phyloP scores from a whole-genome alignment of 2,113 vertebrate species.

The Clarias batrachus region DNA sequence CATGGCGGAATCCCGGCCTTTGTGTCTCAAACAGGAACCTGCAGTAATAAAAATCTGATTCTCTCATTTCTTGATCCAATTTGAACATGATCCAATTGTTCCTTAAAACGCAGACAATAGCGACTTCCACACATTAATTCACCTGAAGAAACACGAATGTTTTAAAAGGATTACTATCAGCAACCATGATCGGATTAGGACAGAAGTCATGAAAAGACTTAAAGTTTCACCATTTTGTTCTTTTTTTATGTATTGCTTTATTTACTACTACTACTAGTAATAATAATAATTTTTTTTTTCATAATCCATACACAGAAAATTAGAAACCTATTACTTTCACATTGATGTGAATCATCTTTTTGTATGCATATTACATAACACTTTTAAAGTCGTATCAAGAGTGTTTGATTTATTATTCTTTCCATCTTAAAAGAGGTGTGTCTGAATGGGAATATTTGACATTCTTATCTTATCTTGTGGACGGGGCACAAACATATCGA shows the following conservation, averaged over 20 bases:
- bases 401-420: not conserved
- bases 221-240: not conserved
- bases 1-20: slow-evolving; percentile 17
- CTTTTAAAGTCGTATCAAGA: not conserved
- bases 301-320: slow-evolving; percentile 23
- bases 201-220: not conserved
- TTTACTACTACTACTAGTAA: not conserved
- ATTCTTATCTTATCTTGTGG: slow-evolving; percentile 42
- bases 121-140: not conserved
- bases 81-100: slow-evolving; percentile 4
- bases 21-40: slow-evolving; percentile 42
- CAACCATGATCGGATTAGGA: not conserved
- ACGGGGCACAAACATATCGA: slow-evolving; percentile 18
- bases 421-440: slow-evolving; percentile 32
- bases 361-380: not conserved
- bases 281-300: not conserved
- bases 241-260: not conserved
- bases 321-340: not conserved
- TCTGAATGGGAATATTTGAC: slow-evolving; percentile 8
- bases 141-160: not conserved
- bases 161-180: not conserved
- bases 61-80: slow-evolving; percentile 32
- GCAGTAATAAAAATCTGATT: slow-evolving; percentile 19
- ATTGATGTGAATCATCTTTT: not conserved
- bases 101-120: not conserved